phyloP scores from a whole-genome alignment of 2,113 vertebrate species.

The Panthera uncia region DNA sequence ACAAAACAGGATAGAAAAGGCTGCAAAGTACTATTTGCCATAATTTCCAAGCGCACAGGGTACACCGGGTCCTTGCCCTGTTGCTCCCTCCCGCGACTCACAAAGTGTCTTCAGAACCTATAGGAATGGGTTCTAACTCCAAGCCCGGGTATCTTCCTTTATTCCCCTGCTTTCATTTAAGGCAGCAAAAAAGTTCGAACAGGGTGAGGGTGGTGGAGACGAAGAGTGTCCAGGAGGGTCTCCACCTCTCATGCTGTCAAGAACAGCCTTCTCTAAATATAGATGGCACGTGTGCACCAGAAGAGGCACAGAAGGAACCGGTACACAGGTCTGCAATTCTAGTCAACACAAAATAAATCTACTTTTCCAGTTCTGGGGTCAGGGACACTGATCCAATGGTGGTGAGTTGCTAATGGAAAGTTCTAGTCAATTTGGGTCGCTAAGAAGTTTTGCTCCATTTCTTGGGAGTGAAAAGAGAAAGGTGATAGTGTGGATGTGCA shows the following conservation, averaged over 20 bases:
- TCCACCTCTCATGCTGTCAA: no score
- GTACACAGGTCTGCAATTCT: background rate
- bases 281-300: background rate
- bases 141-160: background rate
- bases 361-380: background rate
- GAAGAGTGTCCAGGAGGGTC: fast-evolving
- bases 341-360: background rate
- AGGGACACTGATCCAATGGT: background rate
- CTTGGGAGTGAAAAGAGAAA: background rate
- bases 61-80: fast-evolving
- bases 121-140: background rate
- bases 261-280: background rate
- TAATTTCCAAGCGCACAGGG: background rate
- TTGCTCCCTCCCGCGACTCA: fast-evolving
- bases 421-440: background rate
- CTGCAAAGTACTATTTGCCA: fast-evolving
- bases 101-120: background rate
- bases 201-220: background rate
- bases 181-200: fast-evolving
- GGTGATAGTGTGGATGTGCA: no score
- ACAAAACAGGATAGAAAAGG: background rate
- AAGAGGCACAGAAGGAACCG: background rate
- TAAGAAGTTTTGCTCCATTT: background rate
- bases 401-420: background rate
- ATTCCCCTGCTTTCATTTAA: no score